phyloP scores from a whole-genome alignment of 2,113 vertebrate species.

The Daubentonia madagascariensis region DNA sequence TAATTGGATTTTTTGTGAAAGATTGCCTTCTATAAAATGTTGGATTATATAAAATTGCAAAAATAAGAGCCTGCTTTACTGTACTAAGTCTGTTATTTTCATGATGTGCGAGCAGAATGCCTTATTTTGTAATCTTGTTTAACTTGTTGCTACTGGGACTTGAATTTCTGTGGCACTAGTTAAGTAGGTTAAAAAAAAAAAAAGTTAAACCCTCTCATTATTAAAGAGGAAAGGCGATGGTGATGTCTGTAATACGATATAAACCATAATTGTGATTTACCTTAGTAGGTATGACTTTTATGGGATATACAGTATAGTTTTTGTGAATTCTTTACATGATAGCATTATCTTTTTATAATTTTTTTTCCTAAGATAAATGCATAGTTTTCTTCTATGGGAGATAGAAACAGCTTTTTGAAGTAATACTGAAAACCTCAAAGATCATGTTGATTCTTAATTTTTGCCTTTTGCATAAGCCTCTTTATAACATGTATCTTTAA shows the following conservation, averaged over 20 bases:
- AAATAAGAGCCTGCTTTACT: constrained; percentile 61
- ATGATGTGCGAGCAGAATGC: constrained; percentile 71
- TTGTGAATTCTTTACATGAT: constrained; percentile 76
- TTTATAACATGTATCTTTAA: constrained; percentile 77
- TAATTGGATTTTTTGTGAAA: constrained; percentile 52
- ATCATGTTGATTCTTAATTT: constrained; percentile 72
- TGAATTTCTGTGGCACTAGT: constrained; percentile 69
- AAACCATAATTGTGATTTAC: constrained; percentile 67
- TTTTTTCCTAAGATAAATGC: constrained; percentile 71
- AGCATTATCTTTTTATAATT: constrained; percentile 81
- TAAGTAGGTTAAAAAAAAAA: constrained; percentile 52
- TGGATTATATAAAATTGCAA: constrained; percentile 57
- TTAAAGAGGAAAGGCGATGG: constrained; percentile 64
- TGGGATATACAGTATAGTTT: constrained; percentile 75
- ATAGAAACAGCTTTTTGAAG: constrained; percentile 74
- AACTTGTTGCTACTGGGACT: constrained; percentile 63
- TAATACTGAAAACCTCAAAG: constrained; percentile 71
- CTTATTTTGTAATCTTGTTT: constrained; percentile 71
- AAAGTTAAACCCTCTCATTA: constrained; percentile 61
- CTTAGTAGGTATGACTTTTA: constrained; percentile 58
- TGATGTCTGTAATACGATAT: constrained; percentile 44
- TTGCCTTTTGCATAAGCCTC: constrained; percentile 77
- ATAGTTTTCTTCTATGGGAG: constrained; percentile 70
- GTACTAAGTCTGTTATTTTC: constrained; percentile 57
- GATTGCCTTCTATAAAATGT: constrained; percentile 48